phyloP scores from a whole-genome alignment of 2,113 vertebrate genomes.

The Glaucomys volans region DNA sequence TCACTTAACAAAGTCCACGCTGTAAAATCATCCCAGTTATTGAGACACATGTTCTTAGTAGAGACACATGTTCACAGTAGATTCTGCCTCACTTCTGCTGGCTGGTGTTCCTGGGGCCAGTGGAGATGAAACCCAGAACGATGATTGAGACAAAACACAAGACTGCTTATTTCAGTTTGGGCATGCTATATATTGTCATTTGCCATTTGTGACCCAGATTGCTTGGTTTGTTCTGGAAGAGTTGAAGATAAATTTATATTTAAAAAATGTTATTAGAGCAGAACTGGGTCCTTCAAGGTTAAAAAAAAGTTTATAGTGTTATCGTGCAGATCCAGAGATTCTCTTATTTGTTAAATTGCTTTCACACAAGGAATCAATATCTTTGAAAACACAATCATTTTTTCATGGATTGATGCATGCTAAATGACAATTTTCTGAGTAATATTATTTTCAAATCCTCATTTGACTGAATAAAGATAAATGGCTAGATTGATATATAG shows the following conservation, averaged over 20 bases:
- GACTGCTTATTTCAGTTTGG: neutral
- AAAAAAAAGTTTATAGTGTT: neutral
- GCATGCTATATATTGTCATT: neutral
- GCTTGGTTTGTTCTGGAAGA: neutral
- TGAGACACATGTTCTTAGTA: neutral
- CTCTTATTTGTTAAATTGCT: slow-evolving; percentile 49
- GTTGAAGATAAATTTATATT: slow-evolving; percentile 14
- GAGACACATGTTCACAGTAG: neutral
- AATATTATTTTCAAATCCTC: slow-evolving; percentile 45
- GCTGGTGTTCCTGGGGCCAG: neutral
- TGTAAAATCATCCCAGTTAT: neutral
- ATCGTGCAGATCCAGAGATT: neutral
- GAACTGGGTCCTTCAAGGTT: neutral
- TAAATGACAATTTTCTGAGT: slow-evolving; percentile 40
- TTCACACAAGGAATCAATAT: slow-evolving; percentile 40
- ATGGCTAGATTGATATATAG: slow-evolving; percentile 3
- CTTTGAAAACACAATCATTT: slow-evolving; percentile 46
- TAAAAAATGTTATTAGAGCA: slow-evolving; percentile 1
- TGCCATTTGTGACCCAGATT: neutral
- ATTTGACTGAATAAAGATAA: slow-evolving; percentile 50
- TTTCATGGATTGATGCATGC: slow-evolving; percentile 28
- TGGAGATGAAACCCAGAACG: neutral
- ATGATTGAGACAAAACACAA: neutral
- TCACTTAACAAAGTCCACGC: neutral
- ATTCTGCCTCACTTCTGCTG: neutral